These are phyloP conservation scores for Chironomus riparius DNA, from an alignment of 2,888 invertebrate genomes.

Conservation along the genomic window DNA sequence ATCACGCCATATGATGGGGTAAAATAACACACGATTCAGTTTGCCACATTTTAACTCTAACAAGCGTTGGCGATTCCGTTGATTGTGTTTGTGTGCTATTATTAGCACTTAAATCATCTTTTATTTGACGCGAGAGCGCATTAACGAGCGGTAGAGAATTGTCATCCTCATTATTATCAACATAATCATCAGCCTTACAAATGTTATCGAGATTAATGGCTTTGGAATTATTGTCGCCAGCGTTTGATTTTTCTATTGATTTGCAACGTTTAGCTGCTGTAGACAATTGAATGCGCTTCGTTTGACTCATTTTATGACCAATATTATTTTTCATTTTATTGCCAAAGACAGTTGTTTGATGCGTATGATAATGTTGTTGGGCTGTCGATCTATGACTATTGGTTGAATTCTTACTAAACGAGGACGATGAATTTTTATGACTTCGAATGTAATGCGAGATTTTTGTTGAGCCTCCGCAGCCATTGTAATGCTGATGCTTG, in stretches of 20 bases:
- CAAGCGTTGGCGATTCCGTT: slow-evolving; percentile 17
- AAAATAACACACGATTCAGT: not conserved
- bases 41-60: slow-evolving; percentile 19
- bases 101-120: not conserved
- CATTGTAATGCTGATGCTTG: not conserved
- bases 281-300: slow-evolving; percentile 20
- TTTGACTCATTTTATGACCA: slow-evolving; percentile 19
- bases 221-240: slow-evolving; percentile 21
- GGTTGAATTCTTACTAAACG: not conserved
- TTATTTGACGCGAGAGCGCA: not conserved
- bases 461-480: not conserved
- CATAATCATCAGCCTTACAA: slow-evolving; percentile 4
- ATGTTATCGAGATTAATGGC: slow-evolving; percentile 12
- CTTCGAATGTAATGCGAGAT: too few relatives aligned
- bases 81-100: slow-evolving; percentile 4
- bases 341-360: slow-evolving; percentile 12
- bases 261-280: slow-evolving; percentile 16
- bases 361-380: not conserved
- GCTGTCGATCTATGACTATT: not conserved
- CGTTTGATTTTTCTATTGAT: slow-evolving; percentile 11
- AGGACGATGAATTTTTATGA: slow-evolving; percentile 9
- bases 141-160: not conserved
- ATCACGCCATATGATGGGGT: not conserved
- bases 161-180: not conserved
- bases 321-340: slow-evolving; percentile 24